A percentile compares a stretch with the other conserved stretches of the same genome.
These are phyloP conservation scores for Patella depressa DNA, from an alignment of 2,888 invertebrate species.

Conservation along the genomic window DNA sequence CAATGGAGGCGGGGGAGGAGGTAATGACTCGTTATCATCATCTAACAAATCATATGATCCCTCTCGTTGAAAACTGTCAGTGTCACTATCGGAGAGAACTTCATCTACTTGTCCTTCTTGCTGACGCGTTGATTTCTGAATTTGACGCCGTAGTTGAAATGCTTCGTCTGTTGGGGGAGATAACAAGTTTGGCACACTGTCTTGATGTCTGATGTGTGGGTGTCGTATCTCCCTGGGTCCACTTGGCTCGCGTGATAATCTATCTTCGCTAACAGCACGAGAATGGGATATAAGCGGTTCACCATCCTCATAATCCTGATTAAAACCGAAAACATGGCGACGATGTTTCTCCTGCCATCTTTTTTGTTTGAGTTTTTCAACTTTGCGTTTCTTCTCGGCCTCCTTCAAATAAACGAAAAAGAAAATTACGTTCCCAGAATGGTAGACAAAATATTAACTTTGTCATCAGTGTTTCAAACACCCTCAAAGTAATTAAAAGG, in stretches of 20 bases:
- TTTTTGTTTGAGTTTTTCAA: slow-evolving; percentile 62
- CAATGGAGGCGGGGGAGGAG: slow-evolving; percentile 24
- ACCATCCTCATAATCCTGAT: slow-evolving; percentile 47
- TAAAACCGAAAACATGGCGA: slow-evolving; percentile 56
- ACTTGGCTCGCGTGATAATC: slow-evolving; percentile 28
- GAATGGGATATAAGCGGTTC: slow-evolving; percentile 45
- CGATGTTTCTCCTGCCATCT: slow-evolving; percentile 65
- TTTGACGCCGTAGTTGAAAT: slow-evolving; percentile 8
- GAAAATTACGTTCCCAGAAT: not conserved
- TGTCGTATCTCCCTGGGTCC: not conserved
- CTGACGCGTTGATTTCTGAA: slow-evolving; percentile 14
- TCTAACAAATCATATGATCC: slow-evolving; percentile 51
- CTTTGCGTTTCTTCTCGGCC: slow-evolving; percentile 63
- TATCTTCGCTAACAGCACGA: slow-evolving; percentile 34
- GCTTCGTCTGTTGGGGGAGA: slow-evolving; percentile 10
- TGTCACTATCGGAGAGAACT: slow-evolving; percentile 40
- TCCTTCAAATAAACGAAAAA: slow-evolving; percentile 45
- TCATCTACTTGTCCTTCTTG: slow-evolving; percentile 35
- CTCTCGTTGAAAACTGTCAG: slow-evolving; percentile 43
- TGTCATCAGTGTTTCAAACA: too few species aligned
- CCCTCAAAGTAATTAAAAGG: too few species aligned
- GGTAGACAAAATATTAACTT: too few species aligned
- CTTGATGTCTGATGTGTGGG: not conserved
- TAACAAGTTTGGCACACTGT: slow-evolving; percentile 9
- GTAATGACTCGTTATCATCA: slow-evolving; percentile 24